Evolutionary conservation across 2,113 vertebrate genomes (phyloP).

Genomic region (Paramisgurnus dabryanus): DNA sequence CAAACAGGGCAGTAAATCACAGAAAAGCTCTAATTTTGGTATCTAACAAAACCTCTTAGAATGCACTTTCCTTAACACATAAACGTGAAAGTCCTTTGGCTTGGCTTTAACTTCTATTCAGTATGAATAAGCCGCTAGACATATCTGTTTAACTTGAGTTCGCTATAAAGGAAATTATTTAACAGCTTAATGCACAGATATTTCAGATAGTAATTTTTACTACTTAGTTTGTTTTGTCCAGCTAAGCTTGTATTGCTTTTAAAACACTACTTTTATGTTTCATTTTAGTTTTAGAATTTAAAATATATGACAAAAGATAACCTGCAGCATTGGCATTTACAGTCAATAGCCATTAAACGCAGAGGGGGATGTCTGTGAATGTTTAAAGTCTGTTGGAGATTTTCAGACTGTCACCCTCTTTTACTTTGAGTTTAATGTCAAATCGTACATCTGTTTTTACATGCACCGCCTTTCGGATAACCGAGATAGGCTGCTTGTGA

Average conservation of each 20-base stretch:
- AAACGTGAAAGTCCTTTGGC: conserved; percentile 15
- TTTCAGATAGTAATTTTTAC: background rate
- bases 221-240: background rate
- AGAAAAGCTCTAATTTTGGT: background rate
- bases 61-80: conserved; percentile 6
- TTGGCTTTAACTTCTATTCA: background rate
- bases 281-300: background rate
- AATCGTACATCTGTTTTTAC: conserved; percentile 44
- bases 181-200: background rate
- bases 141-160: background rate
- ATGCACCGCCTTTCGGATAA: conserved; percentile 18
- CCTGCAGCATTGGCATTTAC: conserved; percentile 38
- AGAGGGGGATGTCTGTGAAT: conserved; percentile 20
- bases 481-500: conserved; percentile 16
- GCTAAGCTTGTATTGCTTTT: background rate
- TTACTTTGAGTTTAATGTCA: conserved; percentile 52
- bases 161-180: too few relatives aligned
- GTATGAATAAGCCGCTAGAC: background rate
- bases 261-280: background rate
- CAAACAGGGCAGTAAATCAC: background rate
- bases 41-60: conserved; percentile 27
- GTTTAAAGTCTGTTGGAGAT: conserved; percentile 38
- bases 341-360: conserved; percentile 20
- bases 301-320: background rate
- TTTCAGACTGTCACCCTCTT: conserved; percentile 25